Evolutionary conservation across 2,797 vertebrate genomes (phyloP).

Genomic region (Bryconaethiops microstoma): DNA sequence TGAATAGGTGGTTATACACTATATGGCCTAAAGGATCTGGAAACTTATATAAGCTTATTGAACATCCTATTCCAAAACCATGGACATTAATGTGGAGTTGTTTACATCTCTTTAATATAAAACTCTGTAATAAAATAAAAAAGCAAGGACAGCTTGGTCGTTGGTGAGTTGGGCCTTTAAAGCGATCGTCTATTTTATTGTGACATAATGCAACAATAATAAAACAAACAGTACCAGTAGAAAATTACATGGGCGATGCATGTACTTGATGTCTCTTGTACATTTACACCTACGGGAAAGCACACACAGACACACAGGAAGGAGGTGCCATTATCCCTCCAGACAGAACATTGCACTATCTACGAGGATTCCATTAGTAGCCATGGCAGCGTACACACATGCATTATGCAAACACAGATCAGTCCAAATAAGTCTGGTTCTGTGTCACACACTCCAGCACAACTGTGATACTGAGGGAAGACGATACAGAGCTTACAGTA

Average conservation of each 20-base stretch:
- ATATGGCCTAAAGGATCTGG: no score
- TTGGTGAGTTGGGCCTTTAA: not conserved
- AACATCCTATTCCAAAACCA: no score
- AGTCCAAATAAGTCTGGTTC: conserved; percentile 1
- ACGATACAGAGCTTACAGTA: conserved; percentile 2
- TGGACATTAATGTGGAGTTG: no score
- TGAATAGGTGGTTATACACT: no score
- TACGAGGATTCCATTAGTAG: conserved; percentile 45
- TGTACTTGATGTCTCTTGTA: not conserved
- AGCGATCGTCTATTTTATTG: not conserved
- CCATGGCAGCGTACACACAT: conserved; percentile 41
- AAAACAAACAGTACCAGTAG: not conserved
- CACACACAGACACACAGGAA: conserved; percentile 29
- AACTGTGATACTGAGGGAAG: conserved; percentile 9
- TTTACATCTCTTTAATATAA: not conserved
- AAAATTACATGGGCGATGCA: not conserved
- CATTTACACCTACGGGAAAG: not conserved
- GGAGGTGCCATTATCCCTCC: conserved; percentile 18
- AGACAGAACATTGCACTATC: conserved; percentile 23
- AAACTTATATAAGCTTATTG: no score
- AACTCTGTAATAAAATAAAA: no score
- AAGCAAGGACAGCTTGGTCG: no score
- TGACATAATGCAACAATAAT: not conserved
- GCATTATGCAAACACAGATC: conserved; percentile 44
- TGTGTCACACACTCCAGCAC: not conserved